Base-by-base conservation (phyloP, 2,113 vertebrate species). In the Cyprinodon variegatus region DNA sequence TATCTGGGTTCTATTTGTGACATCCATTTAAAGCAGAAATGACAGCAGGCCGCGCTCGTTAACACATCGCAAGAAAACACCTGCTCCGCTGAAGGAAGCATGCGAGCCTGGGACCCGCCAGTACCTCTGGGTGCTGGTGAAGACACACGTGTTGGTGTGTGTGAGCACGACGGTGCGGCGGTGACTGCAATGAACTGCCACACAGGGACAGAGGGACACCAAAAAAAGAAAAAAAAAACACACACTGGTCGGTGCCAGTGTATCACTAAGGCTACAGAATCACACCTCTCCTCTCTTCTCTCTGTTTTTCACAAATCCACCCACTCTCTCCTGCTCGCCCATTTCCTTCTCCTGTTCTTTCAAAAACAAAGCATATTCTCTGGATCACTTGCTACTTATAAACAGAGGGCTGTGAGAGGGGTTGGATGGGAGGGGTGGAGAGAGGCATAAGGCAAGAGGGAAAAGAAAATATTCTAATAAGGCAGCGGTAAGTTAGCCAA, bases 21-120 rank as follows among this genome's bases (percentile, higher is more conserved):
- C 88, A 92, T 91, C 87, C 89, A 91, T 88, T 87, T 89, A 90
- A 92, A 91, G 85, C 80, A 78, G 85, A 88, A 91, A 89, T 93
- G 92, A 92, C 90, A 92, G 92, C 90, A 91, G 90, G 90, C 92
- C 86, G 74, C 48, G 83, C 90, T 93, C 88, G 90, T 93, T 93
- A 93, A 89, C 92, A 93, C 90, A 45, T 91, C 41, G 83, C 89
- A 64, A 83, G 87, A 89, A 93, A 93, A 91, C 92, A 93, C 92
- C 92, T 93, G 92, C 92, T 93, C 90, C 81, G 84, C 89, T 22
- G 83, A 90, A 77, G 84, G 87, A 88, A 89, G 83, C 83, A 48
- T 83, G 84, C 66, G 87, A 89, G 83, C 79, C 67, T 12, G 48
- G 86, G 88, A 84, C 86, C 86, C 77, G 83, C 74, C 79, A 81